Evolutionary conservation across 2,888 invertebrate species (phyloP).

Genomic region (Pheosia tremula): DNA sequence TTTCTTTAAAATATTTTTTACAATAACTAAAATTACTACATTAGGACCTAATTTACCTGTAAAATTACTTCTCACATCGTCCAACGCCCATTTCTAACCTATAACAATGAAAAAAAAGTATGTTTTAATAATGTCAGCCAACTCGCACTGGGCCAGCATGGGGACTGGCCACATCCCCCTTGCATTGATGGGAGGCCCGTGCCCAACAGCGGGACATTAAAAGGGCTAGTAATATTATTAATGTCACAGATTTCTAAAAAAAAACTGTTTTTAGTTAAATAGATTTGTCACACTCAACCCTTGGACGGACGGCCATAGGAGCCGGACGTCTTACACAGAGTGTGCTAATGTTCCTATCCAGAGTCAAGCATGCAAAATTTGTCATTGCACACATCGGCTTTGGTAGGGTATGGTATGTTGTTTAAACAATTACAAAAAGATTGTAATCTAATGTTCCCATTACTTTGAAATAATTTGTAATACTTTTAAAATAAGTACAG

Average conservation of each 20-base stretch:
- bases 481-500: no score
- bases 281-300: slow-evolving; percentile 74
- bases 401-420: slow-evolving; percentile 66
- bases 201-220: no score
- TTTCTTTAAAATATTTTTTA: no score
- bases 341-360: slow-evolving; percentile 80
- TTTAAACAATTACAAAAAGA: no score
- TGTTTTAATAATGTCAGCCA: neutral
- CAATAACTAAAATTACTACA: no score
- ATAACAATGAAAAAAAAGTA: neutral
- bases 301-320: slow-evolving; percentile 63
- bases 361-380: slow-evolving; percentile 71
- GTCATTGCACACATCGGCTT: slow-evolving; percentile 76
- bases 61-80: neutral
- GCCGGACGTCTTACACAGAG: slow-evolving; percentile 75
- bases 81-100: neutral
- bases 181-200: no score
- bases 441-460: no score
- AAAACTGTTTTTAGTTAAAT: neutral
- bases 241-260: slow-evolving; percentile 2
- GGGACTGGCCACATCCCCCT: no score
- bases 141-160: no score
- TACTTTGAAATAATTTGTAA: no score
- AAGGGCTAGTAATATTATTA: no score
- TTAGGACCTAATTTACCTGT: neutral